These are phyloP conservation scores for Chiloscyllium plagiosum DNA, from an alignment of 2,113 vertebrate species.

Conservation along the genomic window DNA sequence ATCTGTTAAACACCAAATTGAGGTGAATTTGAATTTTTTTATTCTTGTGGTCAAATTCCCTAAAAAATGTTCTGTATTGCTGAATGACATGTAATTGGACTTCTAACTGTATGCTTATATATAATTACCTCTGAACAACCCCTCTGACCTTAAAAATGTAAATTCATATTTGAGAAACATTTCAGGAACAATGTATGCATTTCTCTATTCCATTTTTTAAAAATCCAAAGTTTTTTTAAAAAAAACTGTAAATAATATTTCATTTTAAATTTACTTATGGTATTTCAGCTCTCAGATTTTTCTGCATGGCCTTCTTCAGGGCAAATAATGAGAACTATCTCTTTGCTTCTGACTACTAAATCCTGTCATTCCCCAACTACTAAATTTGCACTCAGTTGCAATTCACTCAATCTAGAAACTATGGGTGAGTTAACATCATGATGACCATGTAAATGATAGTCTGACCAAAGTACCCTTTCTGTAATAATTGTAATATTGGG, in stretches of 20 bases:
- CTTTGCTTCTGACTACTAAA: background rate
- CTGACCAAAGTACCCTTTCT: background rate
- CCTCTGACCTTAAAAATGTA: background rate
- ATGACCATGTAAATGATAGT: background rate
- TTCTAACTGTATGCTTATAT: background rate
- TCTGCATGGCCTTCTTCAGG: background rate
- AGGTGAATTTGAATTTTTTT: background rate
- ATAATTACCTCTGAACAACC: background rate
- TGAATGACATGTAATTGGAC: background rate
- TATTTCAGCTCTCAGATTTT: background rate
- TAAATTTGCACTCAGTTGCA: background rate
- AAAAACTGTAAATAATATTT: background rate
- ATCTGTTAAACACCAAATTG: background rate
- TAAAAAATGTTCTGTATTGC: background rate
- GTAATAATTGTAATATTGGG: background rate
- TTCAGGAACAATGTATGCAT: background rate
- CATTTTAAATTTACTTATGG: background rate
- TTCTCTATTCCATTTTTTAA: background rate
- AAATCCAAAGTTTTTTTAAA: background rate
- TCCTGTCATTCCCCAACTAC: background rate
- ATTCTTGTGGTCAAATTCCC: background rate
- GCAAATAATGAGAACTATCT: background rate
- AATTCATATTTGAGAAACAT: background rate
- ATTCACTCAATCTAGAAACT: background rate
- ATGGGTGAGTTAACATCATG: background rate